phyloP scores from a whole-genome alignment of 2,113 vertebrate species.

The Oplegnathus fasciatus region DNA sequence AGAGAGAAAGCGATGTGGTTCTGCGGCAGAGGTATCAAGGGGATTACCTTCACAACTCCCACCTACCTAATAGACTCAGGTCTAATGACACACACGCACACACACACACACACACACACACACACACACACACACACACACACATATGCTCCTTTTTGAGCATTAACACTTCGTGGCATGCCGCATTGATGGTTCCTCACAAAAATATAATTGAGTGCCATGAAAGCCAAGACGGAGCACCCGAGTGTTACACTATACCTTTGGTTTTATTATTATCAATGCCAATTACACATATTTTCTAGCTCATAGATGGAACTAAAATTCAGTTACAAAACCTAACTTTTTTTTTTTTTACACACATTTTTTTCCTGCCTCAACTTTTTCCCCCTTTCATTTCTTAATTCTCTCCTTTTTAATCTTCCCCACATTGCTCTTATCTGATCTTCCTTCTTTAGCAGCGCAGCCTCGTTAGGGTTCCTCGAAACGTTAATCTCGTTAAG shows the following conservation, averaged over 20 bases:
- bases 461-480: constrained; percentile 59
- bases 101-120: constrained; percentile 4
- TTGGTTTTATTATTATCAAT: constrained; percentile 6
- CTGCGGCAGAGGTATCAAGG: constrained; percentile 56
- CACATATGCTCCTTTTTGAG: constrained; percentile 9
- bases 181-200: neutral
- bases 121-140: too few species aligned
- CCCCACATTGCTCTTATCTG: constrained; percentile 48
- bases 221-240: constrained; percentile 11
- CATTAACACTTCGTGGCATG: constrained; percentile 19
- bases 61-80: constrained; percentile 65
- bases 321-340: neutral
- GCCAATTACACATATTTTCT: neutral
- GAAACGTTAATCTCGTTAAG: constrained; percentile 66
- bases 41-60: constrained; percentile 72
- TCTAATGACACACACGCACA: constrained; percentile 48
- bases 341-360: neutral
- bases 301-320: neutral
- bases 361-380: neutral
- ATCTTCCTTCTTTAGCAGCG: constrained; percentile 58
- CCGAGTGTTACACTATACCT: neutral
- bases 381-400: neutral
- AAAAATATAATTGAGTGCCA: neutral
- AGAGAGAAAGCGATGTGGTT: constrained; percentile 56
- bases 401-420: constrained; percentile 43